Conservation (phyloP, 2,888 invertebrate genomes). For the Trachelus stipa region DNA sequence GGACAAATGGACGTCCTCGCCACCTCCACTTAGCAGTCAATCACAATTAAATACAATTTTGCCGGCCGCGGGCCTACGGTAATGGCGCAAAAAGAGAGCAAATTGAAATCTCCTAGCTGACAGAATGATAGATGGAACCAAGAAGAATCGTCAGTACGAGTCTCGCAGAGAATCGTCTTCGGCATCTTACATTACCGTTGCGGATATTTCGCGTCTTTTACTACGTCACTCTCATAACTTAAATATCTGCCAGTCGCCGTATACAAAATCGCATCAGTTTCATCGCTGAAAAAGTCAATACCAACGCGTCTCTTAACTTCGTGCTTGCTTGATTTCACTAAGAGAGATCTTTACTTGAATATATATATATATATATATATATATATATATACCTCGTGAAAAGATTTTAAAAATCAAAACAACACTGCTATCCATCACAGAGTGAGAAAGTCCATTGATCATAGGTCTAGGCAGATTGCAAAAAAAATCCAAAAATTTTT, state of each 20-base stretch:
- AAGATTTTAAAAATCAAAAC: background rate
- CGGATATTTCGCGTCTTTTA: background rate
- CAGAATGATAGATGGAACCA: slow-evolving; percentile 59
- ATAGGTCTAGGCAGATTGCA: background rate
- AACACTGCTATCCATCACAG: background rate
- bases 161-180: background rate
- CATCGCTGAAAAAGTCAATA: background rate
- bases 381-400: background rate
- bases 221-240: background rate
- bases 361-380: background rate
- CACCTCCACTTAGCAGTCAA: slow-evolving; percentile 62
- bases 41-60: slow-evolving; percentile 66
- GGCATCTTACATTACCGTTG: background rate
- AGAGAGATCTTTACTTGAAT: background rate
- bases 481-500: background rate
- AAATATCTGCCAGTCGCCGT: background rate
- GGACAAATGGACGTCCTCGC: slow-evolving; percentile 50
- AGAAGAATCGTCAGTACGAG: slow-evolving; percentile 12
- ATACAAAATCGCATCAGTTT: background rate
- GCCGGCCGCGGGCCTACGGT: slow-evolving; percentile 49
- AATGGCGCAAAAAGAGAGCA: slow-evolving; percentile 63
- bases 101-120: slow-evolving; percentile 65
- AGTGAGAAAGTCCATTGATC: background rate
- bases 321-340: background rate
- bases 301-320: background rate